Evolutionary conservation across 1,140 invertebrate species (phyloP).

Genomic region (Hydropsyche tenuis): DNA sequence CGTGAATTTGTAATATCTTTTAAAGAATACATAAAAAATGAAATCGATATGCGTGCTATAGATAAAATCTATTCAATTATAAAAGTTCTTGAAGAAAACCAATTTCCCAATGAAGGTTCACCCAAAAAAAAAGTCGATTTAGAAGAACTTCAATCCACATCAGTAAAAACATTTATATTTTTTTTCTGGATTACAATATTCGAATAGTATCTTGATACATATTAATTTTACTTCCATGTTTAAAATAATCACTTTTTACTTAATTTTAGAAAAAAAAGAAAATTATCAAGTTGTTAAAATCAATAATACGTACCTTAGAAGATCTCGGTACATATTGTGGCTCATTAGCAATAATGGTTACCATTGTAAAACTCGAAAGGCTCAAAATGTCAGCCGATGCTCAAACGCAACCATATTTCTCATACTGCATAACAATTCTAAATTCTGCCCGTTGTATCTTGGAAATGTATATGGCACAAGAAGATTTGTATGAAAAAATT

Average conservation of each 20-base stretch:
- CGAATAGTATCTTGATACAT: too few relatives aligned
- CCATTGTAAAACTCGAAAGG: slow-evolving; percentile 69
- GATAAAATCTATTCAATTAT: too few relatives aligned
- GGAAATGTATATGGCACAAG: slow-evolving; percentile 50
- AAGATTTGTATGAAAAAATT: slow-evolving; percentile 54
- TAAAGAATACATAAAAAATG: neutral
- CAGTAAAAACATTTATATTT: too few relatives aligned
- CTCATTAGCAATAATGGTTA: slow-evolving; percentile 62
- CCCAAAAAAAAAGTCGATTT: too few relatives aligned
- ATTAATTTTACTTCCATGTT: neutral
- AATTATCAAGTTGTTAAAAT: slow-evolving; percentile 55
- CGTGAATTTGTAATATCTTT: slow-evolving; percentile 56
- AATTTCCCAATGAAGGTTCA: too few relatives aligned
- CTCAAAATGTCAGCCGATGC: slow-evolving; percentile 62
- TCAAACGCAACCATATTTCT: slow-evolving; percentile 58
- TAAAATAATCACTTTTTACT: too few relatives aligned
- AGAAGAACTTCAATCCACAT: too few relatives aligned
- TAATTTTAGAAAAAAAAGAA: slow-evolving; percentile 52
- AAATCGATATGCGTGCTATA: neutral
- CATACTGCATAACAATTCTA: slow-evolving; percentile 55
- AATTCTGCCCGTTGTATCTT: slow-evolving; percentile 52
- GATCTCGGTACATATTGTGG: slow-evolving; percentile 69
- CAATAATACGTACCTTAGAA: slow-evolving; percentile 59
- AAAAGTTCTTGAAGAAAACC: too few relatives aligned
- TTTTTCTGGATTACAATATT: too few relatives aligned